Conservation (phyloP, 2,797 vertebrate genomes). For the Hippocampus kuda region DNA sequence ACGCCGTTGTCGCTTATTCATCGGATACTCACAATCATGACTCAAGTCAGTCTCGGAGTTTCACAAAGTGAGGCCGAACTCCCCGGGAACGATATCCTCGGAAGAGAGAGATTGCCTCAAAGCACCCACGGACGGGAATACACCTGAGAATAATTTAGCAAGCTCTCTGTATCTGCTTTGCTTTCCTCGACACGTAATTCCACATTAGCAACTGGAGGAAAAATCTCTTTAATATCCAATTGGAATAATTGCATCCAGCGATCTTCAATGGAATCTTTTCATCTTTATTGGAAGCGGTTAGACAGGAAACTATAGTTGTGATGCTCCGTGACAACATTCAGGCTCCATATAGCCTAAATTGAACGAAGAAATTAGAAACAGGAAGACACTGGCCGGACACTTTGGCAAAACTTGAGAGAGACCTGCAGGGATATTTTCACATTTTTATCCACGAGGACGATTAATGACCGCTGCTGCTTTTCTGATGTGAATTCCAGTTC, state of each 20-base stretch:
- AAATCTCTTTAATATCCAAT: conserved; percentile 5
- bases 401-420: conserved; percentile 42
- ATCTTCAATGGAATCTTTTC: background rate
- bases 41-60: conserved; percentile 18
- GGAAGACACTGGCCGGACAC: conserved; percentile 16
- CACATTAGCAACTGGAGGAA: conserved; percentile 12
- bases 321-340: background rate
- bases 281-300: background rate
- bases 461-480: conserved; percentile 42
- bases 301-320: background rate
- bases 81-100: conserved; percentile 8
- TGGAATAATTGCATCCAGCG: background rate
- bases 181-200: conserved; percentile 7
- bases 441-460: conserved; percentile 29
- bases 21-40: conserved; percentile 20
- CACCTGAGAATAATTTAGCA: conserved; percentile 40
- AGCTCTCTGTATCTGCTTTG: conserved; percentile 17
- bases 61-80: conserved; percentile 25
- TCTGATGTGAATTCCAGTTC: conserved; percentile 33
- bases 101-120: conserved; percentile 6
- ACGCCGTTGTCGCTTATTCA: conserved; percentile 11
- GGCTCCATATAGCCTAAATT: conserved; percentile 2
- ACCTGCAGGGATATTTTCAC: conserved; percentile 33
- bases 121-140: conserved; percentile 12
- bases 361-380: conserved; percentile 28